phyloP scores from a whole-genome alignment of 1,140 invertebrate genomes.

The Sarcophaga bullata region DNA sequence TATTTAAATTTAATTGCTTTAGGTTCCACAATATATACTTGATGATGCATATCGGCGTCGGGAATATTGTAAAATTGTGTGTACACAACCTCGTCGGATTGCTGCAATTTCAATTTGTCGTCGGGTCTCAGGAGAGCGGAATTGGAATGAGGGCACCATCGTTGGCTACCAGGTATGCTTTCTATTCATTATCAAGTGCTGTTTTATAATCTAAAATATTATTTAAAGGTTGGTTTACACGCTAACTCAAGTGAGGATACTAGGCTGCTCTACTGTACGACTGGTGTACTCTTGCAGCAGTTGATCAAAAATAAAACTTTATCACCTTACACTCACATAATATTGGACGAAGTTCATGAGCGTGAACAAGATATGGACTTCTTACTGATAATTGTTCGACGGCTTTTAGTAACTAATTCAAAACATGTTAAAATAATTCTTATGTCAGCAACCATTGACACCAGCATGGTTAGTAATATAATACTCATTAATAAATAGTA shows the following conservation, averaged over 20 bases:
- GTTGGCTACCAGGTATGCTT: constrained; percentile 82
- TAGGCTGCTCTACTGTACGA: constrained; percentile 87
- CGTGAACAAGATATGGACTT: constrained; percentile 94
- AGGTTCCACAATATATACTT: constrained; percentile 89
- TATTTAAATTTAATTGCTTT: background rate
- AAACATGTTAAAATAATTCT: constrained; percentile 80
- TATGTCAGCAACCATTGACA: constrained; percentile 90
- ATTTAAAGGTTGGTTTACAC: constrained; percentile 65
- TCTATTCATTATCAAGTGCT: background rate
- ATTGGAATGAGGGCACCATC: constrained; percentile 80
- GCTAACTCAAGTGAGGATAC: constrained; percentile 71
- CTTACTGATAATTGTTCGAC: constrained; percentile 85
- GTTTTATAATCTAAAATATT: constrained; percentile 6
- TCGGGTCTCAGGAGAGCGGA: constrained; percentile 83
- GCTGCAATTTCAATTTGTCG: constrained; percentile 89
- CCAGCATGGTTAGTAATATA: constrained; percentile 59
- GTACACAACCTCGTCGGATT: constrained; percentile 90
- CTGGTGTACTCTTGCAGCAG: constrained; percentile 79
- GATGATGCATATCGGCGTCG: constrained; percentile 76
- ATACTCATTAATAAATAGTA: background rate
- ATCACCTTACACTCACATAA: constrained; percentile 86
- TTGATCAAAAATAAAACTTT: constrained; percentile 76
- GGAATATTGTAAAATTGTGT: constrained; percentile 78
- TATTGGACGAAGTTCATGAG: constrained; percentile 97
- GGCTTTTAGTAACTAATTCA: constrained; percentile 79